phyloP scores from a whole-genome alignment of 2,113 vertebrate genomes.

The Tenrec ecaudatus region DNA sequence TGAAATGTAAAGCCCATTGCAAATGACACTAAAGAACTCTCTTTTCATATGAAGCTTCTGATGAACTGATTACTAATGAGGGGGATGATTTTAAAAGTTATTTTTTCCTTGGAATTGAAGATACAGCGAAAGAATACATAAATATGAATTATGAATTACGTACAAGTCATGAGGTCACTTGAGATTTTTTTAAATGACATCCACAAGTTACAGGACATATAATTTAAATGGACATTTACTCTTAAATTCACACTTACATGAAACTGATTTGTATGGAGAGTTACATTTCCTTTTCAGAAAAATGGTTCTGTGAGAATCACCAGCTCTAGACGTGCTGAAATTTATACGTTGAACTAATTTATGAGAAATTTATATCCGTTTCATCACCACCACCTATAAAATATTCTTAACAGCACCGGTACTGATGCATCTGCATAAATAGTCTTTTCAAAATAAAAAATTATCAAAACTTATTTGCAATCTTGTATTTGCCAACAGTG shows the following conservation, averaged over 20 bases:
- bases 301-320: constrained; percentile 32
- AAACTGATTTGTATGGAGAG: constrained; percentile 63
- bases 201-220: constrained; percentile 60
- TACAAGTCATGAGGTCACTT: constrained; percentile 68
- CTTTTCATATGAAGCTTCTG: constrained; percentile 60
- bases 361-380: constrained; percentile 42
- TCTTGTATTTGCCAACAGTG: constrained; percentile 49
- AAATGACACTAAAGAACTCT: constrained; percentile 53
- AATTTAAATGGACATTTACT: constrained; percentile 73
- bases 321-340: constrained; percentile 29
- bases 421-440: constrained; percentile 34
- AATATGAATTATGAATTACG: constrained; percentile 60
- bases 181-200: constrained; percentile 52
- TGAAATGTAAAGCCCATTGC: constrained; percentile 61
- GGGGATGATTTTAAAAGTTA: constrained; percentile 64
- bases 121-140: constrained; percentile 49
- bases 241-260: constrained; percentile 61
- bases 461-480: constrained; percentile 47
- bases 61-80: constrained; percentile 72
- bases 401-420: background rate
- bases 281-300: constrained; percentile 35
- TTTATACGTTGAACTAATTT: constrained; percentile 52
- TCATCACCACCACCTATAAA: constrained; percentile 56
- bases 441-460: constrained; percentile 66
- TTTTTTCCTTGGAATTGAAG: constrained; percentile 73